Percentiles rank a stretch among this genome's conserved stretches.
phyloP scores from a whole-genome alignment of 2,888 invertebrate species.

The Amaurobius ferox region DNA sequence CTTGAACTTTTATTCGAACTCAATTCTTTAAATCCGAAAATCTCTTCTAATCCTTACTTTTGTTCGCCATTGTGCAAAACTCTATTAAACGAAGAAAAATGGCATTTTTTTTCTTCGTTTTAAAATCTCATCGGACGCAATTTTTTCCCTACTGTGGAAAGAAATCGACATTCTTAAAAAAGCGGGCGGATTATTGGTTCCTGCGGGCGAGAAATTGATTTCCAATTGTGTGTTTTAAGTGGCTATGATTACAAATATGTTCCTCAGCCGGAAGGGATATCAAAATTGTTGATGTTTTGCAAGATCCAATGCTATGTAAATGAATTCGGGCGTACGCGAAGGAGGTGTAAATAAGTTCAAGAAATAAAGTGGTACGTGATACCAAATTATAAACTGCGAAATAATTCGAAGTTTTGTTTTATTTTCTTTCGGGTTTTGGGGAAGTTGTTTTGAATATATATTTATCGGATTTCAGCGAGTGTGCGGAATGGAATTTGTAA shows the following conservation, averaged over 20 bases:
- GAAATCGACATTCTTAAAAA: not conserved
- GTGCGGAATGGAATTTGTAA: no score
- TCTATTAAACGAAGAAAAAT: not conserved
- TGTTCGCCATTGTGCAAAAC: not conserved
- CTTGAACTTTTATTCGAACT: not conserved
- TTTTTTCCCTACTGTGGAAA: not conserved
- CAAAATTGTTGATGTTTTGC: not conserved
- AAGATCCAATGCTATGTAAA: not conserved
- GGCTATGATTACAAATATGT: slow-evolving; percentile 4
- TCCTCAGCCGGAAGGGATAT: not conserved
- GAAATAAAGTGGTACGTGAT: not conserved
- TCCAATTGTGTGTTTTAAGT: slow-evolving; percentile 1
- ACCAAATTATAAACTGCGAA: no score
- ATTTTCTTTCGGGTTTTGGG: no score
- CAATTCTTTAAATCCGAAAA: not conserved
- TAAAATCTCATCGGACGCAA: not conserved
- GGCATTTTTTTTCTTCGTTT: not conserved
- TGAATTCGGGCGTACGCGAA: not conserved
- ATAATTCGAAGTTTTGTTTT: no score
- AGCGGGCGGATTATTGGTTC: slow-evolving; percentile 2
- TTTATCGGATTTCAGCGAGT: no score
- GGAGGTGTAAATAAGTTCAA: not conserved
- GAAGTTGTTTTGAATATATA: no score
- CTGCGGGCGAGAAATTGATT: not conserved
- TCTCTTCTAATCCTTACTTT: not conserved